Evolutionary conservation across 2,797 vertebrate species (phyloP).

Genomic region (Lacerta agilis): DNA sequence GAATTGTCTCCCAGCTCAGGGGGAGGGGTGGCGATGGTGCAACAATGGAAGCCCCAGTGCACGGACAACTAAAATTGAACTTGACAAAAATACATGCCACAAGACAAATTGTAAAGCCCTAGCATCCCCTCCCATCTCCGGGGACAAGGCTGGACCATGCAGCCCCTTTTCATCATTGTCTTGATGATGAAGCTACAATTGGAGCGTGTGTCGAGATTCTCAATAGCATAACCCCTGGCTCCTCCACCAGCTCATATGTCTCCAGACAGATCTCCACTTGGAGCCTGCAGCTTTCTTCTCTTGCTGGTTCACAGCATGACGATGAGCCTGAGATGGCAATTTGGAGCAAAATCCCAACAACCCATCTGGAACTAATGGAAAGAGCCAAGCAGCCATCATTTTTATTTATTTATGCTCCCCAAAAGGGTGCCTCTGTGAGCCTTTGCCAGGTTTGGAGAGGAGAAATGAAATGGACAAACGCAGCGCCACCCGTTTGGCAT

Average conservation of each 20-base stretch:
- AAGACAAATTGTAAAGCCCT: not conserved
- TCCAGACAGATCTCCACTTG: not conserved
- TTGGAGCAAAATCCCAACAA: not conserved
- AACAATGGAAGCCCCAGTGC: not conserved
- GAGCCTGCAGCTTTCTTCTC: not conserved
- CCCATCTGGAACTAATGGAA: not conserved
- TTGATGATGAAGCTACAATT: slow-evolving; percentile 19
- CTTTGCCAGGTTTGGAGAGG: not conserved
- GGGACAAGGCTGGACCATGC: not conserved
- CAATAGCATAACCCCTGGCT: not conserved
- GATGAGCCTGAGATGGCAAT: not conserved
- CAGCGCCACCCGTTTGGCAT: not conserved
- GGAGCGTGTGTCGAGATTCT: not conserved
- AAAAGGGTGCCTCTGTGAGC: no score
- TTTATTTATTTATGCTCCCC: not conserved
- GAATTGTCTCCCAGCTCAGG: slow-evolving; percentile 21
- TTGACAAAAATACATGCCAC: not conserved
- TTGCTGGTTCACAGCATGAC: not conserved
- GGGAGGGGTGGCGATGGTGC: not conserved
- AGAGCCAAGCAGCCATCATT: not conserved
- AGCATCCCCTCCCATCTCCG: not conserved
- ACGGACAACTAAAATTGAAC: not conserved
- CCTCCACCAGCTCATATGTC: not conserved
- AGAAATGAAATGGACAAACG: not conserved
- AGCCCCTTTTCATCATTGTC: slow-evolving; percentile 11